Evolutionary conservation across 2,888 invertebrate species (phyloP).

Genomic region (Thyatira batis): DNA sequence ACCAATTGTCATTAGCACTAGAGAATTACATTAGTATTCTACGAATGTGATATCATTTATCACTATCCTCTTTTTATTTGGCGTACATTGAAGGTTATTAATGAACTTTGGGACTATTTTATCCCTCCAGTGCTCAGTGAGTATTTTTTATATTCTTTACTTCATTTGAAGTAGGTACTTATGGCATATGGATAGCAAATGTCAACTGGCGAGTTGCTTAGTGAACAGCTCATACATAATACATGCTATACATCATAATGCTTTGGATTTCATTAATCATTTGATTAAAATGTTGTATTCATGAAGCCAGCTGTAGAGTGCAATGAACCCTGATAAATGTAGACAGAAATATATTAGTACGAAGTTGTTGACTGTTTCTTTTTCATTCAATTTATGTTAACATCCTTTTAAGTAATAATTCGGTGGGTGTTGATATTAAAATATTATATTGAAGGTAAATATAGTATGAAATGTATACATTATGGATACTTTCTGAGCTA

Average conservation of each 20-base stretch:
- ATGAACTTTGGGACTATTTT: not conserved
- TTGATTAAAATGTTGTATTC: not conserved
- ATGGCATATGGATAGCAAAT: not conserved
- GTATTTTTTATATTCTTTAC: not conserved
- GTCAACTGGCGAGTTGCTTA: not conserved
- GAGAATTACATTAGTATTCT: constrained; percentile 13
- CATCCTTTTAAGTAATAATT: not conserved
- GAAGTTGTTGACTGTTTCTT: not conserved
- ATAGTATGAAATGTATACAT: too few species aligned
- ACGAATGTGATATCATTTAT: constrained; percentile 10
- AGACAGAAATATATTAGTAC: not conserved
- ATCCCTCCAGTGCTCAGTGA: not conserved
- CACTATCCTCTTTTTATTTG: constrained; percentile 3
- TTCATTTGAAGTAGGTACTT: not conserved
- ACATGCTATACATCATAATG: too few species aligned
- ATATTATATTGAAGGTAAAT: too few species aligned
- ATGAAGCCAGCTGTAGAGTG: not conserved
- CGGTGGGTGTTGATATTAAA: too few species aligned
- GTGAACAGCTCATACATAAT: not conserved
- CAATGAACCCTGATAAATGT: not conserved
- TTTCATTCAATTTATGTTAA: not conserved
- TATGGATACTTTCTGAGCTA: too few species aligned
- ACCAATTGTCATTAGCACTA: constrained; percentile 8
- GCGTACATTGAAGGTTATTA: not conserved
- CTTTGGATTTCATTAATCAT: not conserved